These are phyloP conservation scores for Parapristionchus giblindavisi DNA, from an alignment of 2,888 invertebrate genomes.

Conservation along the genomic window DNA sequence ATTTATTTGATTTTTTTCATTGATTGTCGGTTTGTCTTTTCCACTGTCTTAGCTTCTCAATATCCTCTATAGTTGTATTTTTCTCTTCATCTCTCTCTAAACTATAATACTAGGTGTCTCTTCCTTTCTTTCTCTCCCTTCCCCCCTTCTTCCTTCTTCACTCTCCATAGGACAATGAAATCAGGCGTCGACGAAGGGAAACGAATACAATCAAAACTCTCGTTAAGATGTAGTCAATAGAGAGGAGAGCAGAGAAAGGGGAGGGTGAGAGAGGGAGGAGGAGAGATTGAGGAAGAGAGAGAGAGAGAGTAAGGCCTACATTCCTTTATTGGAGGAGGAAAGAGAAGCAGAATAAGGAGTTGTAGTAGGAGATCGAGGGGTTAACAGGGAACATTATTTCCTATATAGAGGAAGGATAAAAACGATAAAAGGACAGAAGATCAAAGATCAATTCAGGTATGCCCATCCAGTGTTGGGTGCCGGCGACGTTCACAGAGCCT, in stretches of 20 bases:
- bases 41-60: too few relatives aligned
- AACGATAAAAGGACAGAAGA: background rate
- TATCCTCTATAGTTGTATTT: too few relatives aligned
- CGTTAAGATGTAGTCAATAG: background rate
- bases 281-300: background rate
- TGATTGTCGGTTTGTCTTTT: too few relatives aligned
- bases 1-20: background rate
- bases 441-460: too few relatives aligned
- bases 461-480: slow-evolving; percentile 70
- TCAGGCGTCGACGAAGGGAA: slow-evolving; percentile 23
- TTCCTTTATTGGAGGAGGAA: background rate
- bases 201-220: slow-evolving; percentile 30
- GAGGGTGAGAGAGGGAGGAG: background rate
- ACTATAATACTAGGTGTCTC: background rate
- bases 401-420: background rate
- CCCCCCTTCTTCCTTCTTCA: background rate
- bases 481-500: slow-evolving; percentile 70
- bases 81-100: too few relatives aligned
- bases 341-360: background rate
- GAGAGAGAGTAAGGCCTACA: background rate
- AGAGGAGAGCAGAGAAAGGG: background rate
- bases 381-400: background rate
- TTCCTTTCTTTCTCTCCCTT: slow-evolving; percentile 6
- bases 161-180: slow-evolving; percentile 20
- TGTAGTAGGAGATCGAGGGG: background rate